Base-by-base conservation (phyloP, 2,113 vertebrate species). In the Aleadryas rufinucha region DNA sequence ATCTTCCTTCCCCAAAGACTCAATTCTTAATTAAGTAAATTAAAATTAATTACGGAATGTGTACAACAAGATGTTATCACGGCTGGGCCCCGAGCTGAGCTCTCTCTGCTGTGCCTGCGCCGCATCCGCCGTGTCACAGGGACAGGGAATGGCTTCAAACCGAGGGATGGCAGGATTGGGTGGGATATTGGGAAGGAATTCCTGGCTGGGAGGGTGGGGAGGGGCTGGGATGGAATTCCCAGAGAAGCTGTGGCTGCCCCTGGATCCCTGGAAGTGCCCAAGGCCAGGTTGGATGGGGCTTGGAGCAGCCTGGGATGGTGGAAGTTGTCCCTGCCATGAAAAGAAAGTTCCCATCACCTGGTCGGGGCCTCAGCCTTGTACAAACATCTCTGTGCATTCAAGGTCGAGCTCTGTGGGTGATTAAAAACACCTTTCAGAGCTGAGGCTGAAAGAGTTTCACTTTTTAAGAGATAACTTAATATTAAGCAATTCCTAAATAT, bases 11-110 rank as follows among this genome's bases (percentile, higher is more conserved):
- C 97, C 92, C 77, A 54, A 93, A 90, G 95, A 93, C 87, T 81
- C 81, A 19, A 45, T 90, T 82, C 93, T 96, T 95, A 97, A 96
- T 96, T 95, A 97, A 96, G 82, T 69, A 91, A 94, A 95, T 94
- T 94, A 75, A 92, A 96, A 95, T 95, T 96, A 96, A 96, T 96
- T 96, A 96, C 0, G 6, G 92, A 54, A 56, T 86, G 69, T 27
- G n/a, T 70, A 64, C 78, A 27, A 87, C 64, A 57, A 93, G 96
- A 93, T 83, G 84, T 65, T 95, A 95, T 96, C 89, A 0, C 0
- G 35, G 47, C 87, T 44, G 57, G 41, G 60, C 72, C 93, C 80
- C 21, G 35, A 8, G 35, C 75, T 2, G 63, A 88, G 93, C 60
- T 47, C 49, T 33, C 26, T 35, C 35, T 41, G 74, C 84, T 65